Percentiles rank a stretch among this genome's conserved stretches.
phyloP scores from a whole-genome alignment of 2,113 vertebrate genomes.

The Carassius carassius region DNA sequence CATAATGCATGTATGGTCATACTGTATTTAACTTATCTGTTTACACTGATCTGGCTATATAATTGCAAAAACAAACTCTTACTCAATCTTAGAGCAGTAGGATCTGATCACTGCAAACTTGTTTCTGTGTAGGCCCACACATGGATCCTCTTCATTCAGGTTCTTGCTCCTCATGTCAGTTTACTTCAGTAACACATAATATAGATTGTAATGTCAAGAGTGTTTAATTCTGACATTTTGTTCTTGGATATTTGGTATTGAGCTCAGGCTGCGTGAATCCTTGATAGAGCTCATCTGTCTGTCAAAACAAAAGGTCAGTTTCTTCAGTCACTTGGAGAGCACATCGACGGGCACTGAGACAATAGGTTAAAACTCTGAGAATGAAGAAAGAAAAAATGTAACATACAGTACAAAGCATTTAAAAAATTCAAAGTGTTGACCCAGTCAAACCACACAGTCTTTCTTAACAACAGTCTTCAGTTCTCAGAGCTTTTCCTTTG shows the following conservation, averaged over 20 bases:
- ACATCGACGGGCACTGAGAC: background rate
- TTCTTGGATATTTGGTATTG: conserved; percentile 1
- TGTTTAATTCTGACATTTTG: conserved; percentile 21
- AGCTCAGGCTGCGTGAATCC: background rate
- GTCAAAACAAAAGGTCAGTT: conserved; percentile 24
- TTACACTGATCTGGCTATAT: background rate
- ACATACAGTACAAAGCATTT: background rate
- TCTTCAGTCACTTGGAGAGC: conserved; percentile 10
- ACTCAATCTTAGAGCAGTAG: too few relatives aligned
- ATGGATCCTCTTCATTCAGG: background rate
- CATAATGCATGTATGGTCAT: background rate
- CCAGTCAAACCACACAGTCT: background rate
- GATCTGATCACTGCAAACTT: too few relatives aligned
- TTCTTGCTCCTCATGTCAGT: background rate
- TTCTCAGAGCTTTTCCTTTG: background rate
- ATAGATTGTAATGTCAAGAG: background rate
- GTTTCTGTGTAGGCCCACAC: too few relatives aligned
- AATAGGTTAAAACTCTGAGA: background rate
- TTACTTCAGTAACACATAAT: conserved; percentile 5
- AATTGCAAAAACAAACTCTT: too few relatives aligned
- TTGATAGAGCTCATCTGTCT: conserved; percentile 24
- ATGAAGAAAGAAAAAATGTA: background rate
- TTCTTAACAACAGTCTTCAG: background rate
- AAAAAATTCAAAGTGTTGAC: background rate
- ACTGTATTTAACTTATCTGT: background rate